Evolutionary conservation across 30 jellyfish, hydroid and myxozoan species (phyloP).

Genomic region (Haliclystus octoradiatus): DNA sequence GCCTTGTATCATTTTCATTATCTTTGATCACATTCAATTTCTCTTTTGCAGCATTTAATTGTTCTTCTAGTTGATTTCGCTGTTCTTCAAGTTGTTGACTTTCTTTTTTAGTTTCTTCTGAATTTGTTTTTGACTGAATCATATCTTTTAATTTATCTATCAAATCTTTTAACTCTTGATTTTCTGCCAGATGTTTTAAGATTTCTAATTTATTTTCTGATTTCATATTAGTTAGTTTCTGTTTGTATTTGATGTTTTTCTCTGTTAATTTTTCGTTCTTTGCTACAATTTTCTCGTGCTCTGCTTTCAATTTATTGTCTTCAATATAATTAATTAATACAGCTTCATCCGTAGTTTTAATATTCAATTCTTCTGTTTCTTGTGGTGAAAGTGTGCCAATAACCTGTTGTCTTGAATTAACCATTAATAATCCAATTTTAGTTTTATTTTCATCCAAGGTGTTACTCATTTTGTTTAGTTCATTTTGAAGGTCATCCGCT

Average conservation of each 20-base stretch:
- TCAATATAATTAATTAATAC: too few relatives aligned
- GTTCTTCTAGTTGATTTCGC: too few relatives aligned
- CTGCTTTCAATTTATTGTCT: neutral
- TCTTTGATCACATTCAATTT: neutral
- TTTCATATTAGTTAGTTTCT: neutral
- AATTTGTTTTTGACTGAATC: constrained; percentile 37
- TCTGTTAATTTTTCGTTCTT: constrained; percentile 2
- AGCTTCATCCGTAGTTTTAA: too few relatives aligned
- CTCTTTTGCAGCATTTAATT: neutral
- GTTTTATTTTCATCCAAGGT: too few relatives aligned
- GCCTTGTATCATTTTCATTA: neutral
- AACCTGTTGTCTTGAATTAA: too few relatives aligned
- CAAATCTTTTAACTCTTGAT: constrained; percentile 23
- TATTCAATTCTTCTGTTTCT: constrained; percentile 2
- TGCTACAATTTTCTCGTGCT: neutral
- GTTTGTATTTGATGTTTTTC: constrained; percentile 4
- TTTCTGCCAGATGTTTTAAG: too few relatives aligned
- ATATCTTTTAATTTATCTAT: constrained; percentile 48
- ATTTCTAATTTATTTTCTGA: too few relatives aligned
- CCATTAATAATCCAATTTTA: too few relatives aligned
- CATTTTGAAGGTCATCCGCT: neutral
- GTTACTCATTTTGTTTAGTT: neutral
- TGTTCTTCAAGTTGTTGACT: too few relatives aligned
- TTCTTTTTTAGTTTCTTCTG: constrained; percentile 60
- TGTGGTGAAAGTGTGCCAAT: too few relatives aligned